Conservation (phyloP, 2,113 vertebrate species). For the Hystrix brachyura region DNA sequence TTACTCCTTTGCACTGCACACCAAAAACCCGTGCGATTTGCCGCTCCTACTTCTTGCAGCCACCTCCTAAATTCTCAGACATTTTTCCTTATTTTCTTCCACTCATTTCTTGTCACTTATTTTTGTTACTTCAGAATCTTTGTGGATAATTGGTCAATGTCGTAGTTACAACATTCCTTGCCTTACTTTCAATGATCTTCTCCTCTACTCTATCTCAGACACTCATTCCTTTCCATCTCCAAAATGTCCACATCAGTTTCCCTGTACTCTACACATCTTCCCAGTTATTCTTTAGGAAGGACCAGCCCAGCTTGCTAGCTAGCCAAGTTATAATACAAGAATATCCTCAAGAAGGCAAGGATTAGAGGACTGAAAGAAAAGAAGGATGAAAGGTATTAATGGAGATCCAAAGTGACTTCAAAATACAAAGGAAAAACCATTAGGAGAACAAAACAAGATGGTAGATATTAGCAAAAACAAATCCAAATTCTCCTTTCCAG, state of each 20-base stretch:
- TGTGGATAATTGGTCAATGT: not conserved
- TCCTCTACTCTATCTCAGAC: not conserved
- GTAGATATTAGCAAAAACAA: not conserved
- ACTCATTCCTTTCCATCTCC: not conserved
- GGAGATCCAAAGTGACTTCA: not conserved
- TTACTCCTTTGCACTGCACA: not conserved
- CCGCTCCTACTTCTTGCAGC: not conserved
- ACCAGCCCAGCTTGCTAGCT: not conserved
- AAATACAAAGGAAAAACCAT: not conserved
- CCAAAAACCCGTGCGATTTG: not conserved
- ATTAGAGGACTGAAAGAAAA: not conserved
- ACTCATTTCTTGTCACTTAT: not conserved
- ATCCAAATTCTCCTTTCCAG: not conserved
- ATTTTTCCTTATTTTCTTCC: not conserved
- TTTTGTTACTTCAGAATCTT: not conserved
- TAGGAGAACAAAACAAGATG: not conserved
- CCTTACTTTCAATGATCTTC: not conserved
- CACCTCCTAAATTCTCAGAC: not conserved
- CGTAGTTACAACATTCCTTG: not conserved
- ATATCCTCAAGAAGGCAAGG: not conserved
- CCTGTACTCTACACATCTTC: not conserved
- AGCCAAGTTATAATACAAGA: not conserved
- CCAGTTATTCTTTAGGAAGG: not conserved
- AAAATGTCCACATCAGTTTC: not conserved
- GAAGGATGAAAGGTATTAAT: not conserved